Percentiles rank a stretch among this genome's conserved stretches.
Evolutionary conservation across 2,888 invertebrate genomes (phyloP).

Genomic region (Crepidodera aurea): DNA sequence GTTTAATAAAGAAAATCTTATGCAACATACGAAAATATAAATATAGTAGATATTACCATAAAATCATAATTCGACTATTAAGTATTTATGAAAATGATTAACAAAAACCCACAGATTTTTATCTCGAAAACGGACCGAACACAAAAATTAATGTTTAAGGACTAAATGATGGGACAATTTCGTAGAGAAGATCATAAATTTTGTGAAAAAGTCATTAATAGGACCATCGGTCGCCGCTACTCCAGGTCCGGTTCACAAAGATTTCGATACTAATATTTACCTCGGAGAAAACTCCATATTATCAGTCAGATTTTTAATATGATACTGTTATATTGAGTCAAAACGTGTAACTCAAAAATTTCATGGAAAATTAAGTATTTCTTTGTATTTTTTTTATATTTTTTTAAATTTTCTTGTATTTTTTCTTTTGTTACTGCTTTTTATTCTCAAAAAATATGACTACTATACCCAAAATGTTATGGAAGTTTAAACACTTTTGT

Average conservation of each 20-base stretch:
- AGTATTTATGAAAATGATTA: conserved; percentile 42
- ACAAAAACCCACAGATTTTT: conserved; percentile 41
- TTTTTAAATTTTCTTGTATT: too few species aligned
- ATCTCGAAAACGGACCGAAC: conserved; percentile 47
- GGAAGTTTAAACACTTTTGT: too few species aligned
- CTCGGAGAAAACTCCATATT: too few species aligned
- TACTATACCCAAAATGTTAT: too few species aligned
- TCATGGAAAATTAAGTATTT: too few species aligned
- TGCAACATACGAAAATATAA: conserved; percentile 33
- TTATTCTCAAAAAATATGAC: too few species aligned
- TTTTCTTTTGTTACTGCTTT: too few species aligned
- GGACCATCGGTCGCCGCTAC: conserved; percentile 15
- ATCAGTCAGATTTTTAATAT: too few species aligned
- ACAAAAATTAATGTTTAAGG: conserved; percentile 51
- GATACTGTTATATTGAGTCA: too few species aligned
- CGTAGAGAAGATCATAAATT: conserved; percentile 49
- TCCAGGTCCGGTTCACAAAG: conserved; percentile 6
- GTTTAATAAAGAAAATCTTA: conserved; percentile 14
- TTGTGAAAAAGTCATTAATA: conserved; percentile 43
- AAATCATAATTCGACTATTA: conserved; percentile 39
- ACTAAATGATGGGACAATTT: conserved; percentile 56
- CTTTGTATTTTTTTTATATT: too few species aligned
- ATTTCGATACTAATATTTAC: background rate
- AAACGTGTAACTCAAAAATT: too few species aligned
- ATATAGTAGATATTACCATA: conserved; percentile 39